Conservation (phyloP, 1,140 invertebrate species). For the Leptinotarsa texana region DNA sequence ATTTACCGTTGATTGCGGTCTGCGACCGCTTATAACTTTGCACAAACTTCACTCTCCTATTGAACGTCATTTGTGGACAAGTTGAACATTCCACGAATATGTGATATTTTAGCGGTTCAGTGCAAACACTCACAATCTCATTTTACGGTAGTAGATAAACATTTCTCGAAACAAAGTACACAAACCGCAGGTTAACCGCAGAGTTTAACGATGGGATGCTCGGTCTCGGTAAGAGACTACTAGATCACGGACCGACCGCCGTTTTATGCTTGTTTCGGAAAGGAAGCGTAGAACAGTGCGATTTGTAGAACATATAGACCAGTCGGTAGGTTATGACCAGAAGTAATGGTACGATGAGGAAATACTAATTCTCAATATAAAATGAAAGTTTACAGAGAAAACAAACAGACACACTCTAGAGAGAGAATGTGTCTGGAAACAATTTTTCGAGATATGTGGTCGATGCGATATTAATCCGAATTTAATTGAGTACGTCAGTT, state of each 20-base stretch:
- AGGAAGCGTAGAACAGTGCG: not conserved
- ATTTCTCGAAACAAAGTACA: slow-evolving; percentile 18
- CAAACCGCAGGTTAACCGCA: slow-evolving; percentile 20
- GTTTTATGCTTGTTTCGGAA: slow-evolving; percentile 13
- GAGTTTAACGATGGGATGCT: slow-evolving; percentile 4
- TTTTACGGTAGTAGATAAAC: slow-evolving; percentile 19
- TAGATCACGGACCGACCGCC: slow-evolving; percentile 21
- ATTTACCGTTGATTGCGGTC: too few species aligned
- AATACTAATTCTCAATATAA: too few species aligned
- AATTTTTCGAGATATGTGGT: too few species aligned
- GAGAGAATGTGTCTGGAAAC: too few species aligned
- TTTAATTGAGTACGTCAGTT: too few species aligned
- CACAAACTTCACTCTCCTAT: not conserved
- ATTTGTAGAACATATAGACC: not conserved
- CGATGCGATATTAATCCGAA: too few species aligned
- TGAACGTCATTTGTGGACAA: not conserved
- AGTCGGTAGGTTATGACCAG: not conserved
- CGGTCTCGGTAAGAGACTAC: not conserved
- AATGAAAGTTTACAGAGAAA: too few species aligned
- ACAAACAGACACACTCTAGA: too few species aligned
- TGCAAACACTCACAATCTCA: slow-evolving; percentile 9
- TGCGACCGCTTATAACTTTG: too few species aligned
- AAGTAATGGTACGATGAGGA: not conserved
- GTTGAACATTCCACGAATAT: slow-evolving; percentile 18
- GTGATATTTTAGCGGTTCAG: slow-evolving; percentile 4